phyloP scores from a whole-genome alignment of 2,113 vertebrate genomes.

The Labeo rohita region DNA sequence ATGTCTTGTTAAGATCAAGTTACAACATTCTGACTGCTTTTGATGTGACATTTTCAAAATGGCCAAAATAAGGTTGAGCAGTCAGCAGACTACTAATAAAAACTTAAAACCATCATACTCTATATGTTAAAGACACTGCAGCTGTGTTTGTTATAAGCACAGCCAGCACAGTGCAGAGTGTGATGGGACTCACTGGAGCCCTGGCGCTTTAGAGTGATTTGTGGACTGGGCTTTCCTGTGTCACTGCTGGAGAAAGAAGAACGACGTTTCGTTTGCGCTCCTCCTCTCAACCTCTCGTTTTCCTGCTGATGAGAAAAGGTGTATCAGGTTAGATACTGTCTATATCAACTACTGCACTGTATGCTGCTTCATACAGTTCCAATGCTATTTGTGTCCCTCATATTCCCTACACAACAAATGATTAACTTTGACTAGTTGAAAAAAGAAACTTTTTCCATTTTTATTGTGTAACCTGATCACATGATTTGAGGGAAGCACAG shows the following conservation, averaged over 20 bases:
- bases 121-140: neutral
- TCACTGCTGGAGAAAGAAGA: conserved; percentile 90
- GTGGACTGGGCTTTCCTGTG: conserved; percentile 79
- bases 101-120: conserved; percentile 22
- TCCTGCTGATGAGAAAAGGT: conserved; percentile 70
- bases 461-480: neutral
- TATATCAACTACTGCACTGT: neutral
- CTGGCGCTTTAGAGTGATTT: conserved; percentile 85
- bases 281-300: conserved; percentile 67
- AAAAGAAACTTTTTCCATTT: neutral
- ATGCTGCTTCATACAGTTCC: neutral
- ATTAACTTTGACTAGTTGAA: no score
- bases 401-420: neutral
- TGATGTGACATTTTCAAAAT: conserved; percentile 64
- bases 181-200: conserved; percentile 84
- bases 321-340: neutral
- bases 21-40: conserved; percentile 61
- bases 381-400: neutral
- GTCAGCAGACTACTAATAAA: conserved; percentile 49
- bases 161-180: neutral
- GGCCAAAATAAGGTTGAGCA: conserved; percentile 46
- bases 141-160: conserved; percentile 1
- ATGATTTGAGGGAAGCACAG: neutral
- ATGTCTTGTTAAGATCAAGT: conserved; percentile 72
- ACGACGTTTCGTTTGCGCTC: conserved; percentile 82